A percentile compares a stretch with the other conserved stretches of the same genome.
Conservation (phyloP, 1,140 invertebrate genomes). For the Fopius arisanus region DNA sequence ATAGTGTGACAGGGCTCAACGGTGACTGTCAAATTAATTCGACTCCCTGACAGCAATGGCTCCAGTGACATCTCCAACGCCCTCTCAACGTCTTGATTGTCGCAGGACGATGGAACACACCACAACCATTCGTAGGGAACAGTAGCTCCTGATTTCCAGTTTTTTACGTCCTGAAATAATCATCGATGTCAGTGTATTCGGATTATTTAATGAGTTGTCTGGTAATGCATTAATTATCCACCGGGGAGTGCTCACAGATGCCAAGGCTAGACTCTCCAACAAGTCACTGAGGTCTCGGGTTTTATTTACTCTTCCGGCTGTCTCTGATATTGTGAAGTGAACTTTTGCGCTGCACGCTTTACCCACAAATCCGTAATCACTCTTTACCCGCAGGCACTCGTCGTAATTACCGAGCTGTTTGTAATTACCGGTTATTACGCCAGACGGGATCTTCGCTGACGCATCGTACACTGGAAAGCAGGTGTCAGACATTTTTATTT, state of each 20-base stretch:
- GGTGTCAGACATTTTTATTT: slow-evolving; percentile 9
- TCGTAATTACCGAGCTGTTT: slow-evolving; percentile 65
- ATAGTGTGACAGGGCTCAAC: slow-evolving; percentile 43
- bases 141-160: slow-evolving; percentile 36
- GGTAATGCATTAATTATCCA: not conserved
- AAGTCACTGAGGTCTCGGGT: slow-evolving; percentile 38
- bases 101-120: slow-evolving; percentile 53
- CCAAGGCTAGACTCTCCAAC: slow-evolving; percentile 42
- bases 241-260: slow-evolving; percentile 43
- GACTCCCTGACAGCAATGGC: slow-evolving; percentile 42
- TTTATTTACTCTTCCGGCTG: not conserved
- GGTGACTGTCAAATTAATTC: slow-evolving; percentile 43
- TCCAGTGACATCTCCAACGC: slow-evolving; percentile 44
- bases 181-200: not conserved
- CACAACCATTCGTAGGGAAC: slow-evolving; percentile 49
- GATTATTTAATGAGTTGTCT: not conserved
- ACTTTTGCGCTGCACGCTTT: slow-evolving; percentile 50
- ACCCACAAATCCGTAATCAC: slow-evolving; percentile 42
- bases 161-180: slow-evolving; percentile 34
- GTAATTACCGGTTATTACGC: slow-evolving; percentile 61
- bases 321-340: slow-evolving; percentile 42
- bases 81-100: slow-evolving; percentile 39
- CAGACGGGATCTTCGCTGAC: slow-evolving; percentile 59
- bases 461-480: slow-evolving; percentile 63
- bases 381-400: slow-evolving; percentile 57